Evolutionary conservation across 1,140 invertebrate genomes (phyloP).

Genomic region (Brachionus sp.): DNA sequence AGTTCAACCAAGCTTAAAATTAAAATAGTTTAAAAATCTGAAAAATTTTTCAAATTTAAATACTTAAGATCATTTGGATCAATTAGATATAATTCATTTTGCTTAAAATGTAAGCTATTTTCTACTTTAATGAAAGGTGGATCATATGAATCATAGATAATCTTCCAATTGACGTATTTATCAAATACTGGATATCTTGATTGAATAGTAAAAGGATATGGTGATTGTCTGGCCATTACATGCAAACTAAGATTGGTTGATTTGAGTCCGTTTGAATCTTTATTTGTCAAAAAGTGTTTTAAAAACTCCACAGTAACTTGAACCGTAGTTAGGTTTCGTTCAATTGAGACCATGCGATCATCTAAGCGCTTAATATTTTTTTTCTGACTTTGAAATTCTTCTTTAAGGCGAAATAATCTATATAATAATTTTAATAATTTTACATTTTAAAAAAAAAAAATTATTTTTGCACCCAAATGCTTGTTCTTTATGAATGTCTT

Average conservation of each 20-base stretch:
- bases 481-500: slow-evolving; percentile 26
- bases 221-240: slow-evolving; percentile 56
- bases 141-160: slow-evolving; percentile 49
- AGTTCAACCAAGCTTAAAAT: neutral
- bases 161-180: slow-evolving; percentile 61
- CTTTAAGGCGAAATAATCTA: slow-evolving; percentile 49
- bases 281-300: slow-evolving; percentile 46
- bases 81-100: neutral
- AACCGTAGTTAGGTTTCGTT: slow-evolving; percentile 53
- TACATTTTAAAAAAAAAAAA: neutral
- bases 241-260: slow-evolving; percentile 51
- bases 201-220: slow-evolving; percentile 59
- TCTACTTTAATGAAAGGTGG: slow-evolving; percentile 2
- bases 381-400: slow-evolving; percentile 56
- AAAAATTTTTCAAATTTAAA: neutral
- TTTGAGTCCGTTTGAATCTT: slow-evolving; percentile 49
- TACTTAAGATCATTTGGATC: slow-evolving; percentile 21
- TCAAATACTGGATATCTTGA: slow-evolving; percentile 60
- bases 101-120: neutral
- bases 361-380: slow-evolving; percentile 53
- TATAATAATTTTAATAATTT: neutral
- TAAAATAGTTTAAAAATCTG: neutral
- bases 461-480: neutral
- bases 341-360: slow-evolving; percentile 56
- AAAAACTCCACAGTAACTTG: slow-evolving; percentile 57